phyloP scores from a whole-genome alignment of 1,140 invertebrate species.

The Pygmarrhopalites habei region DNA sequence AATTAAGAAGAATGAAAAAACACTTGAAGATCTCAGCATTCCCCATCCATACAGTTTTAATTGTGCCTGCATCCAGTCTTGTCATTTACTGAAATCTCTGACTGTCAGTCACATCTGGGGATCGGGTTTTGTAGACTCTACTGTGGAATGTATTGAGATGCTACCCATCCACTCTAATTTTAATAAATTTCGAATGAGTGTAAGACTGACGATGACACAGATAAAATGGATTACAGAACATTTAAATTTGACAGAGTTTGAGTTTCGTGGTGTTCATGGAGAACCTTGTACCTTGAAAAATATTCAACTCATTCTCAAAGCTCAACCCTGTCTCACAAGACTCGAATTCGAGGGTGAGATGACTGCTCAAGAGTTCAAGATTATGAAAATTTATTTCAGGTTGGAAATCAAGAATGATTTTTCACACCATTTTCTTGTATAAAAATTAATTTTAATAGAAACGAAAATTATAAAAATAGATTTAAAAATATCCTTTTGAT shows the following conservation, averaged over 20 bases:
- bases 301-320: background rate
- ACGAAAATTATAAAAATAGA: no score
- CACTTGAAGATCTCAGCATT: background rate
- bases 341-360: background rate
- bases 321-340: background rate
- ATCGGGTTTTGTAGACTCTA: background rate
- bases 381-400: background rate
- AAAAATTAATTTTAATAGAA: no score
- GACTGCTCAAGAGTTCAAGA: background rate
- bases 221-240: background rate
- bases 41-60: conserved; percentile 5
- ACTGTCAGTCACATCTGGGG: background rate
- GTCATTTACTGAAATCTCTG: background rate
- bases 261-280: background rate
- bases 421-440: no score
- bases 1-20: background rate
- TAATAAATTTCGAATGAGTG: background rate
- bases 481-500: no score
- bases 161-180: background rate
- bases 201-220: background rate
- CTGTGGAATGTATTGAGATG: background rate
- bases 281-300: background rate
- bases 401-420: no score
- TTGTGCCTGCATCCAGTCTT: background rate
- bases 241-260: background rate